These are phyloP conservation scores for Zaprionus ghesquierei DNA, from an alignment of 1,140 invertebrate species.

Conservation along the genomic window DNA sequence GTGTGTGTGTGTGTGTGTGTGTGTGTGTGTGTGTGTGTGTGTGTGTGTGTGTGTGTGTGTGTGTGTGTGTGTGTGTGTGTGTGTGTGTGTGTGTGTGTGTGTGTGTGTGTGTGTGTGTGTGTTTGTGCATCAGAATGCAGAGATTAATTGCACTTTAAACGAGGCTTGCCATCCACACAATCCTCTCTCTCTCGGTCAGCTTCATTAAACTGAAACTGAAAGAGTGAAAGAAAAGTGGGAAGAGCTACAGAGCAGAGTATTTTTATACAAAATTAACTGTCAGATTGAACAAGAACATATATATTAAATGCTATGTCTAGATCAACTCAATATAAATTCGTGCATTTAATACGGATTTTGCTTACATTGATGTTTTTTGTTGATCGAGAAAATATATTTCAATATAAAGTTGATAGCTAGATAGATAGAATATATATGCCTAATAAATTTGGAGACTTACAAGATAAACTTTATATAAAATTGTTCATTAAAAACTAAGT, in stretches of 20 bases:
- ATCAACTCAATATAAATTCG: too few relatives aligned
- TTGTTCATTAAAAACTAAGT: neutral
- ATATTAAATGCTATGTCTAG: too few relatives aligned
- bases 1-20: neutral
- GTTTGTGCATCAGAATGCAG: neutral
- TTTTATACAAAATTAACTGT: too few relatives aligned
- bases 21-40: neutral
- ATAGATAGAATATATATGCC: neutral
- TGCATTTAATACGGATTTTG: too few relatives aligned
- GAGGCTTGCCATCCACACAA: neutral
- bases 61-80: neutral
- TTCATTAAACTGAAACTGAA: neutral
- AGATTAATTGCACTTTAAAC: constrained; percentile 1
- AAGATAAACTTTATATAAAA: neutral
- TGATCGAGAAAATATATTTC: neutral
- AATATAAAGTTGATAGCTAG: neutral
- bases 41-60: neutral
- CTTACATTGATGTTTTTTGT: too few relatives aligned
- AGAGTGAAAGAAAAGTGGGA: too few relatives aligned
- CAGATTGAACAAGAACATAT: too few relatives aligned
- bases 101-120: neutral
- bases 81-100: neutral
- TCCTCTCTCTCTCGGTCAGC: neutral
- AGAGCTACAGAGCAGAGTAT: too few relatives aligned
- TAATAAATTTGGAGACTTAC: neutral